Evolutionary conservation across 2,888 invertebrate genomes (phyloP).

Genomic region (Nysson spinosus): DNA sequence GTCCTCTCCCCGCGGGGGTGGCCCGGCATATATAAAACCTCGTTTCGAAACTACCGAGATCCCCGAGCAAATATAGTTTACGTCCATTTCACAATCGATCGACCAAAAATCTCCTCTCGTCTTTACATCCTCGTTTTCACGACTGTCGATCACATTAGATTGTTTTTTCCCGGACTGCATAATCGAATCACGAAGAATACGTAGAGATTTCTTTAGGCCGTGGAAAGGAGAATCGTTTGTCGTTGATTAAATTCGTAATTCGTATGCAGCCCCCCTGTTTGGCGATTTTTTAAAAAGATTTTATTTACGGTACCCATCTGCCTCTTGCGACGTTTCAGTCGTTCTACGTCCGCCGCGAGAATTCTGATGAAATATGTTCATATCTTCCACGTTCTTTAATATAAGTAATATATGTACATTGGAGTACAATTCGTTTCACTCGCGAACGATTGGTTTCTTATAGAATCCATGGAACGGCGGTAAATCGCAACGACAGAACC

Average conservation of each 20-base stretch:
- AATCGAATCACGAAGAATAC: conserved; percentile 23
- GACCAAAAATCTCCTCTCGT: conserved; percentile 19
- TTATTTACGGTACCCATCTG: background rate
- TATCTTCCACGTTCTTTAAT: too few species aligned
- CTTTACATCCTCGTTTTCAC: too few species aligned
- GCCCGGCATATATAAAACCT: conserved; percentile 17
- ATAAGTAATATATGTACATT: too few species aligned
- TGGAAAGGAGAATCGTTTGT: conserved; percentile 47
- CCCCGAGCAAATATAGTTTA: conserved; percentile 28
- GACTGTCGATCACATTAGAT: too few species aligned
- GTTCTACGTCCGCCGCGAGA: conserved; percentile 23
- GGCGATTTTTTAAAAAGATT: too few species aligned
- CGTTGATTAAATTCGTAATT: conserved; percentile 15
- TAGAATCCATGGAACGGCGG: too few species aligned
- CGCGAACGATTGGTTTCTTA: too few species aligned
- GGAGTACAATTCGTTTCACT: too few species aligned
- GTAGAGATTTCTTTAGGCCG: too few species aligned
- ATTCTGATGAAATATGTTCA: too few species aligned
- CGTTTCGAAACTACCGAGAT: conserved; percentile 21
- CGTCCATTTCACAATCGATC: conserved; percentile 22
- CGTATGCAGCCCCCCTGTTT: conserved; percentile 6
- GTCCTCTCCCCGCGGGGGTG: conserved; percentile 17
- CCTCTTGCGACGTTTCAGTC: too few species aligned
- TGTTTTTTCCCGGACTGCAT: conserved; percentile 20
- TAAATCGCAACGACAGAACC: too few species aligned